phyloP scores from a whole-genome alignment of 2,888 invertebrate genomes.

The Calliphora vomitoria region DNA sequence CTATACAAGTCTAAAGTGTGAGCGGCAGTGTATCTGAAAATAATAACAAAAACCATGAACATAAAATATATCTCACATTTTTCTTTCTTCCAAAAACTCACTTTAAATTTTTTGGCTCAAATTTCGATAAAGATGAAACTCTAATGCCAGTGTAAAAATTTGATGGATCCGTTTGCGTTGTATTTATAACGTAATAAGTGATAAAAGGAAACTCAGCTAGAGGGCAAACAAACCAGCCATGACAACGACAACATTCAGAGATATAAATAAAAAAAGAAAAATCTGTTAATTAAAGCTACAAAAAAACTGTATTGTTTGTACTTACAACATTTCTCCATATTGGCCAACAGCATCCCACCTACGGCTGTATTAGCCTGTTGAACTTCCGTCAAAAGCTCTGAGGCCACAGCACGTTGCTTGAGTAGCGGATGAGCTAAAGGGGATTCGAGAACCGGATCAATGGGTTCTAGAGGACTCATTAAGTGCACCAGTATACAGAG shows the following conservation, averaged over 20 bases:
- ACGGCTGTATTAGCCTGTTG: slow-evolving; percentile 90
- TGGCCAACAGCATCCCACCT: slow-evolving; percentile 94
- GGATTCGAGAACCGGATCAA: slow-evolving; percentile 94
- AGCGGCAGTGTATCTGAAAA: slow-evolving; percentile 91
- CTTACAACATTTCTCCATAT: slow-evolving; percentile 93
- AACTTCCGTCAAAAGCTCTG: slow-evolving; percentile 90
- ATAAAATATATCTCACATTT: neutral
- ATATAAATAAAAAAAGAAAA: neutral
- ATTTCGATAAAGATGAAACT: slow-evolving; percentile 92
- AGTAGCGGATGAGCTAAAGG: slow-evolving; percentile 92
- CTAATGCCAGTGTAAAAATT: slow-evolving; percentile 94
- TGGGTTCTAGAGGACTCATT: slow-evolving; percentile 94
- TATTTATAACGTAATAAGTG: slow-evolving; percentile 95
- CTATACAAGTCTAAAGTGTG: slow-evolving; percentile 95
- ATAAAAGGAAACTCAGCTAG: slow-evolving; percentile 96
- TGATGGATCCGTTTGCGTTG: slow-evolving; percentile 92
- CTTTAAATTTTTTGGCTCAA: slow-evolving; percentile 90
- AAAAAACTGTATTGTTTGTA: neutral
- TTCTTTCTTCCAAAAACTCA: slow-evolving; percentile 74
- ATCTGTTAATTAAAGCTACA: neutral
- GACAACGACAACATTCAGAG: too few species aligned
- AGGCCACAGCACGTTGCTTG: slow-evolving; percentile 91
- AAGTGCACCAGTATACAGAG: slow-evolving; percentile 94
- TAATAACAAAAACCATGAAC: slow-evolving; percentile 12
- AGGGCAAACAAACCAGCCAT: too few species aligned